Evolutionary conservation across 2,113 vertebrate species (phyloP).

Genomic region (Crotalus viridis): DNA sequence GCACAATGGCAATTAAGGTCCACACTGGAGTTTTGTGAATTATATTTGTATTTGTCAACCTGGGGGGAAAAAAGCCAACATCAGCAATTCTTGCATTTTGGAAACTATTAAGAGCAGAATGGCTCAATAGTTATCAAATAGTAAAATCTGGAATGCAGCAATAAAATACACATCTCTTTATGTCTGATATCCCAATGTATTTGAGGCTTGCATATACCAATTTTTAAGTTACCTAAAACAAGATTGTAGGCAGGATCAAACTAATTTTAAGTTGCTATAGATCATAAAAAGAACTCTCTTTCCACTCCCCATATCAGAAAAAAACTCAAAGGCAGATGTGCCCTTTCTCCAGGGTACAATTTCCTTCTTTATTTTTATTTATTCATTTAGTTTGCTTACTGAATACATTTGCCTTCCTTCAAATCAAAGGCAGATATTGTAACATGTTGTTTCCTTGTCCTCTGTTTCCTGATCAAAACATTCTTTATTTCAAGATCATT

Average conservation of each 20-base stretch:
- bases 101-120: conserved; percentile 6
- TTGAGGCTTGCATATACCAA: background rate
- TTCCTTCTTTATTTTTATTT: background rate
- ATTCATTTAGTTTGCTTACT: background rate
- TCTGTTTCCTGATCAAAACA: background rate
- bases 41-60: conserved; percentile 80
- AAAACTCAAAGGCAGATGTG: background rate
- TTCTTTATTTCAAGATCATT: background rate
- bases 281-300: background rate
- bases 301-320: background rate
- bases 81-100: conserved; percentile 28
- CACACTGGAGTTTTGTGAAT: conserved; percentile 77
- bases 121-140: background rate
- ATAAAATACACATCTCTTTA: background rate
- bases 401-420: background rate
- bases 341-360: background rate
- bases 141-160: background rate
- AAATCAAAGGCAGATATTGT: background rate
- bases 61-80: conserved; percentile 66
- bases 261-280: background rate
- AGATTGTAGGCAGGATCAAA: background rate
- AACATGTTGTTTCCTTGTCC: background rate
- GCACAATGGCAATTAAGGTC: conserved; percentile 77
- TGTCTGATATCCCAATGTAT: background rate
- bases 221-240: background rate